These are phyloP conservation scores for Noturus placidus DNA, from an alignment of 2,113 vertebrate genomes.

Conservation along the genomic window DNA sequence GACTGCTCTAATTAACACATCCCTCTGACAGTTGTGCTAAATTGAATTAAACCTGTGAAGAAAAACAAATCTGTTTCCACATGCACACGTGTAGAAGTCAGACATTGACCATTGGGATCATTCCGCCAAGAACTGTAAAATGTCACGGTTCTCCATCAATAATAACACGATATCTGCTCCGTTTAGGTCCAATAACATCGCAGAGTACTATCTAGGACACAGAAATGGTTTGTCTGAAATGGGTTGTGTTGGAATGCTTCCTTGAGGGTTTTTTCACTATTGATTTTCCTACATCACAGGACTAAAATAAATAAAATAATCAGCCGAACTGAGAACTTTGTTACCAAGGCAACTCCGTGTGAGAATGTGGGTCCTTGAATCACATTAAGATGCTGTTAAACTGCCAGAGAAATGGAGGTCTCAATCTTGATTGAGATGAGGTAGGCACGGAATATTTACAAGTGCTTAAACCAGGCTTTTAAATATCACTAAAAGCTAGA, in stretches of 20 bases:
- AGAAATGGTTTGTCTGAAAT: conserved; percentile 62
- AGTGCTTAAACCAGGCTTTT: conserved; percentile 49
- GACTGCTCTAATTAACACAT: conserved; percentile 20
- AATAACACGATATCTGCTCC: background rate
- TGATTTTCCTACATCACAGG: conserved; percentile 65
- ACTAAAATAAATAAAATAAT: conserved; percentile 34
- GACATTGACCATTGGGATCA: background rate
- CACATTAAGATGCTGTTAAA: conserved; percentile 65
- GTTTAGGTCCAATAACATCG: conserved; percentile 40
- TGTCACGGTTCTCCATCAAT: conserved; percentile 12
- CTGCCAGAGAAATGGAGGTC: conserved; percentile 56
- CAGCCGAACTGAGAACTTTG: conserved; percentile 53
- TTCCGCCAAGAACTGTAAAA: background rate
- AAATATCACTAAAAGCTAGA: conserved; percentile 27
- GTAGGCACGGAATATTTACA: conserved; percentile 50
- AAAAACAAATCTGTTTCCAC: background rate
- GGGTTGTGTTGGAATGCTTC: conserved; percentile 55
- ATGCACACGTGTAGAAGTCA: background rate
- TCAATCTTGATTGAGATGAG: conserved; percentile 60
- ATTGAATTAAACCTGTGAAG: conserved; percentile 1
- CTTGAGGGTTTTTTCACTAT: conserved; percentile 59
- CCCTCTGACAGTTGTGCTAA: background rate
- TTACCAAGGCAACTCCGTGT: conserved; percentile 74
- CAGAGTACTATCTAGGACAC: conserved; percentile 63
- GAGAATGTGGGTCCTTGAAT: conserved; percentile 75